Evolutionary conservation across 2,888 invertebrate species (phyloP).

Genomic region (Cyclophora albipunctata): DNA sequence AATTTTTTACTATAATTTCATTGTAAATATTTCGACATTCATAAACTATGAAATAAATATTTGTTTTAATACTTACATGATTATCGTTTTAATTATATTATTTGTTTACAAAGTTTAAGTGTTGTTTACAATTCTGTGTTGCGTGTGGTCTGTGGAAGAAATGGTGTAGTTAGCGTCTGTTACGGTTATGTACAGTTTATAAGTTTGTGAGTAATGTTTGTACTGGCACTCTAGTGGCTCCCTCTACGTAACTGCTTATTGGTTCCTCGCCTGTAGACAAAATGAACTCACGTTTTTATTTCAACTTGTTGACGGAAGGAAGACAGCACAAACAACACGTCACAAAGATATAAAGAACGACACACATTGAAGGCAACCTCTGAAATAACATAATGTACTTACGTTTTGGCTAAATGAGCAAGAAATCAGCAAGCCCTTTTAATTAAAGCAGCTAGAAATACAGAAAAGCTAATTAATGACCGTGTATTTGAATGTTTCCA

Average conservation of each 20-base stretch:
- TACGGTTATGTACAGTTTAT: background rate
- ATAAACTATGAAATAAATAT: slow-evolving; percentile 69
- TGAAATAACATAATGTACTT: too few relatives aligned
- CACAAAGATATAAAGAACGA: background rate
- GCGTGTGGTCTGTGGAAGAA: slow-evolving; percentile 28
- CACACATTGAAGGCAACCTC: background rate
- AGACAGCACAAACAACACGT: background rate
- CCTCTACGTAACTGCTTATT: background rate
- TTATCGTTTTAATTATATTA: slow-evolving; percentile 14
- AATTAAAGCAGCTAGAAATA: too few relatives aligned
- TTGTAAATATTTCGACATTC: slow-evolving; percentile 73
- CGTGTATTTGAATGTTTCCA: too few relatives aligned
- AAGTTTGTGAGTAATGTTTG: background rate
- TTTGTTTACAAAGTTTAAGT: background rate
- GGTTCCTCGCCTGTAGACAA: background rate
- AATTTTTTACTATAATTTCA: slow-evolving; percentile 62
- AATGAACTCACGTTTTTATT: background rate
- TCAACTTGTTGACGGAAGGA: background rate
- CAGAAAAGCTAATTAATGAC: too few relatives aligned
- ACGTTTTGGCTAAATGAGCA: too few relatives aligned
- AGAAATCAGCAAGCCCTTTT: too few relatives aligned
- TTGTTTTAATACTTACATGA: slow-evolving; percentile 64
- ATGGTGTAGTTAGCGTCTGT: slow-evolving; percentile 7
- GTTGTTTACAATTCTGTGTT: slow-evolving; percentile 34
- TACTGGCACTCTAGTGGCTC: background rate